Evolutionary conservation across 2,888 invertebrate genomes (phyloP), one percentile per base, ranked within the genome.

Genomic region (Sphaerophoria taeniata): DNA sequence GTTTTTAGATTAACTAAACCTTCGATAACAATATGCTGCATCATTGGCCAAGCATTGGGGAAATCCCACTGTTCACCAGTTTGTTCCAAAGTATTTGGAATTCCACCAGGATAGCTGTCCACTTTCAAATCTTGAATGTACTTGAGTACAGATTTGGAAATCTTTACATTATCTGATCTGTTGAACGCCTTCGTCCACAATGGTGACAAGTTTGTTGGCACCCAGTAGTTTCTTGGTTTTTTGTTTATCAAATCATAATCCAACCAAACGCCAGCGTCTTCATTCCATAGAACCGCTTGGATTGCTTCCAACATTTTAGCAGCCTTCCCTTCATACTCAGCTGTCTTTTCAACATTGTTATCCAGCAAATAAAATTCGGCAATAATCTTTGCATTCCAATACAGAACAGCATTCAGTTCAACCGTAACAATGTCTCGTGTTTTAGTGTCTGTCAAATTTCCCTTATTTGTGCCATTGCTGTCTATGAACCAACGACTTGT

Each of bases 11-110:
- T 94, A 24, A 95, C 94, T 70, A 98, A 93, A 0, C 96, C 97
- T 89, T 95, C 94, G 12, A 98, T 95, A 88, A 98, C 93, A 45
- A 98, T 95, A 90, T 98, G 91, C 91, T 98, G 97, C 43, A 98
- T 93, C 0, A 98, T 98, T 0, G 98, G 96, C 98, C 98, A 98
- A 0, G 97, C 98, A 92, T 98, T 98, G 0, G 98, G 97, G 88
- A 94, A 96, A 92, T 97, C 97, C 98, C 98, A 97, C 91, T 98
- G 96, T 91, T 97, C 96, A 3, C 96, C 96, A 0, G 96, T 95
- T n/a, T 95, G 94, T 88, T 95, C 94, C 84, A 96, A 92, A 0
- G 97, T 96, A 0, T 96, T 94, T 12, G 97, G 97, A 33, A 97
- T 95, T 11, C 97, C 97, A 4, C 97, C 97, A 73, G 95, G 94